phyloP scores from a whole-genome alignment of 2,888 invertebrate species.

The Pristionchus fissidentatus region DNA sequence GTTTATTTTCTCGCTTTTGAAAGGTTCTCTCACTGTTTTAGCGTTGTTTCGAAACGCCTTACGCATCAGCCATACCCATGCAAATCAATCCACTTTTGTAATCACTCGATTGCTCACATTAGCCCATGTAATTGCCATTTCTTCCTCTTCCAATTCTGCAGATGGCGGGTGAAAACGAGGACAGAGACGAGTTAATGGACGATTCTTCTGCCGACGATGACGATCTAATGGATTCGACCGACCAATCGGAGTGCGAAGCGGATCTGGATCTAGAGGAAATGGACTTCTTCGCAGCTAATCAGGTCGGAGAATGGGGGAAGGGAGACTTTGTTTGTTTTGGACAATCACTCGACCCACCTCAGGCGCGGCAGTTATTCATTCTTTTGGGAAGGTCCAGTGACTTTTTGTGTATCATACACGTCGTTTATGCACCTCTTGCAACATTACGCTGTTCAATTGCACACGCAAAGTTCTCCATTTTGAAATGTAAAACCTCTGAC shows the following conservation, averaged over 20 bases:
- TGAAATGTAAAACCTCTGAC: no score
- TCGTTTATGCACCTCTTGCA: no score
- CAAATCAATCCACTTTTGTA: background rate
- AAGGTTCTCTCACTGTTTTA: background rate
- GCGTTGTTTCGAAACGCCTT: background rate
- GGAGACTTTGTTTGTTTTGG: no score
- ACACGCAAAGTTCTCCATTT: no score
- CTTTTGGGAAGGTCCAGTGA: no score
- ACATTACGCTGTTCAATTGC: no score
- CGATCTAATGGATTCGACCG: background rate
- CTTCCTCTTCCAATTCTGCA: background rate
- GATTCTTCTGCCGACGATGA: background rate
- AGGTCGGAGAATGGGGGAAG: no score
- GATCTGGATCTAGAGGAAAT: conserved; percentile 2
- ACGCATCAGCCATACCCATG: no score
- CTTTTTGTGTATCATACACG: no score
- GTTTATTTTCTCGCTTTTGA: background rate
- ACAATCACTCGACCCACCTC: no score
- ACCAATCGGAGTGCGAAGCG: conserved; percentile 4
- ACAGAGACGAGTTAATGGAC: conserved; percentile 10
- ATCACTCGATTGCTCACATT: background rate
- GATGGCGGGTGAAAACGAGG: conserved; percentile 32
- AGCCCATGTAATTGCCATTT: background rate
- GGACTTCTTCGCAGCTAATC: background rate
- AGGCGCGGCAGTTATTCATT: no score